Conservation (phyloP, 2,113 vertebrate species). For the Phylloscopus trochilus region DNA sequence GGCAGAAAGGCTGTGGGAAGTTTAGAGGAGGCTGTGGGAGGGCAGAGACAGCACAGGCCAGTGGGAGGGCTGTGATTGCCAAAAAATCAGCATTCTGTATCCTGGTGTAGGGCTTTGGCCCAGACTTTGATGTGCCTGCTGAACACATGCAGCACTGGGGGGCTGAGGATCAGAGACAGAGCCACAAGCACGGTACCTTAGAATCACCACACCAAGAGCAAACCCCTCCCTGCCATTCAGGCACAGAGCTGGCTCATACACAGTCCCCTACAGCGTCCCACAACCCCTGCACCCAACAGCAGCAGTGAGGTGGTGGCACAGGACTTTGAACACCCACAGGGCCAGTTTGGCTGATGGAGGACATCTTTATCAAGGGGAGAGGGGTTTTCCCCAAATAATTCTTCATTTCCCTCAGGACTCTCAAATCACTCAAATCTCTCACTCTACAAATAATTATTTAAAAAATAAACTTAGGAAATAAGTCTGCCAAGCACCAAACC, state of each 20-base stretch:
- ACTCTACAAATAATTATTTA: neutral
- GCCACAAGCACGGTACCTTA: rapidly evolving
- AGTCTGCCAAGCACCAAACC: neutral
- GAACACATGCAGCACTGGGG: rapidly evolving
- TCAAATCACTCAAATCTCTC: neutral
- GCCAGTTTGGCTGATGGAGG: neutral
- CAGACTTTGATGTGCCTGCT: neutral
- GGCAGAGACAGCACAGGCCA: neutral
- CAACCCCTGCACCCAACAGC: neutral
- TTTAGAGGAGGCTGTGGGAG: neutral
- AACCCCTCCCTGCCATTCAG: neutral
- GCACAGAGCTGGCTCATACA: neutral
- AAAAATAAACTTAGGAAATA: neutral
- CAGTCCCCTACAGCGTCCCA: rapidly evolving
- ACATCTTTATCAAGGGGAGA: neutral
- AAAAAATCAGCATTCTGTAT: neutral
- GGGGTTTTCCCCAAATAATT: neutral
- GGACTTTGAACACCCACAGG: neutral
- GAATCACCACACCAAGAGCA: neutral
- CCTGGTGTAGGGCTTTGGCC: too few species aligned
- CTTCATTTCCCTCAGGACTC: neutral
- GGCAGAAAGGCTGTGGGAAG: neutral
- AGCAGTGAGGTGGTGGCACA: rapidly evolving
- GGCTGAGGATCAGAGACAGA: neutral
- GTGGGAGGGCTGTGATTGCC: neutral